Evolutionary conservation across 2,113 vertebrate species (phyloP).

Genomic region (Trochalopteron elliotii): DNA sequence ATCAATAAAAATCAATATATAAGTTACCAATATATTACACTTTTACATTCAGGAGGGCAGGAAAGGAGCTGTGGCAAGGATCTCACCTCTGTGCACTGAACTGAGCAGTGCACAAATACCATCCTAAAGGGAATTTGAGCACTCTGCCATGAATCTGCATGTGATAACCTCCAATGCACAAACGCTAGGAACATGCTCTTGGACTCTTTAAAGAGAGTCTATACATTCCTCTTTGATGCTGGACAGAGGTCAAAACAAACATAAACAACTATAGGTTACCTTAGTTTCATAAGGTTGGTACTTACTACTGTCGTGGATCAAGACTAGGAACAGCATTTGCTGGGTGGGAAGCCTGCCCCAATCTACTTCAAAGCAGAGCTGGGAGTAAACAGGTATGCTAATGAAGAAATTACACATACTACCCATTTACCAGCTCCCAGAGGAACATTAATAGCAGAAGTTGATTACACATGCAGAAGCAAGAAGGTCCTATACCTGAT

Average conservation of each 20-base stretch:
- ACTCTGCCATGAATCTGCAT: background rate
- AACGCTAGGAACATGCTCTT: background rate
- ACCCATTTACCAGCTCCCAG: slow-evolving; percentile 24
- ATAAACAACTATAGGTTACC: background rate
- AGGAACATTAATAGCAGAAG: slow-evolving; percentile 10
- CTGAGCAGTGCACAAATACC: background rate
- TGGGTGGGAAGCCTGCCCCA: background rate
- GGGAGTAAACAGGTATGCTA: background rate
- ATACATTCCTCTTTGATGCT: background rate
- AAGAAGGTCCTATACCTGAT: background rate
- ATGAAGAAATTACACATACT: slow-evolving; percentile 39
- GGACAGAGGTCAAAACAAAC: background rate
- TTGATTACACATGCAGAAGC: slow-evolving; percentile 7
- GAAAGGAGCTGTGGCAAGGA: background rate
- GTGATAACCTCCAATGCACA: background rate
- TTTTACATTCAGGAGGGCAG: background rate
- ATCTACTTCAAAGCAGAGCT: slow-evolving; percentile 6
- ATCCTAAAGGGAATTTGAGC: background rate
- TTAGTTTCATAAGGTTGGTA: background rate
- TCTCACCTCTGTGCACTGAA: background rate
- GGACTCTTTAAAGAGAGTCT: background rate
- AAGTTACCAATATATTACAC: background rate
- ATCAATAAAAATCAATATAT: background rate
- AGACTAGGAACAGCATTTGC: background rate
- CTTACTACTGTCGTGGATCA: background rate